Percentiles rank a stretch among this genome's conserved stretches.
These are phyloP conservation scores for Elachura formosa DNA, from an alignment of 2,113 vertebrate species.

Conservation along the genomic window DNA sequence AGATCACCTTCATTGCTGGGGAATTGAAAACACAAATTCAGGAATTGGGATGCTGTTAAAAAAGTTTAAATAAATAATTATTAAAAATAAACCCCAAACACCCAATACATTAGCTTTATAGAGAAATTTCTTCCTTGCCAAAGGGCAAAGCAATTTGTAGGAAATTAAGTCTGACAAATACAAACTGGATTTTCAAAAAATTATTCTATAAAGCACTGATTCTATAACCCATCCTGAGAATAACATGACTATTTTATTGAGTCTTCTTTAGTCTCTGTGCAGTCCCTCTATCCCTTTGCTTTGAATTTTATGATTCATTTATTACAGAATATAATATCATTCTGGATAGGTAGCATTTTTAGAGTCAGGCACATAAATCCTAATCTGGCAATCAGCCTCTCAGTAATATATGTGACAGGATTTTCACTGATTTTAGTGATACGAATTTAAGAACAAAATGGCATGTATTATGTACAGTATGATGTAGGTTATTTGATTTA, in stretches of 20 bases:
- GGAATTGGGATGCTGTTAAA: not conserved
- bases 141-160: not conserved
- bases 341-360: constrained; percentile 13
- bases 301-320: constrained; percentile 21
- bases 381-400: constrained; percentile 9
- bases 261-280: constrained; percentile 17
- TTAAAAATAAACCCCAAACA: not conserved
- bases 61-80: not conserved
- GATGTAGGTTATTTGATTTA: not conserved
- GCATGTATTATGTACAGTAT: not conserved
- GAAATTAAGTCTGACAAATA: constrained; percentile 19
- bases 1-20: not conserved
- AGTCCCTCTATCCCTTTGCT: not conserved
- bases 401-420: not conserved
- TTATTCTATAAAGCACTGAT: not conserved
- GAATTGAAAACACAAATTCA: not conserved
- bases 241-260: constrained; percentile 21
- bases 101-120: not conserved
- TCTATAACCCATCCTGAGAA: not conserved
- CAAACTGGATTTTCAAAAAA: not conserved
- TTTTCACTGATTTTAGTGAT: not conserved
- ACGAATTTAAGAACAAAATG: not conserved
- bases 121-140: not conserved
- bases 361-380: not conserved
- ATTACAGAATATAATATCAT: constrained; percentile 1